Base-by-base conservation (phyloP, 2,113 vertebrate genomes). In the Anser brachyrhynchus region DNA sequence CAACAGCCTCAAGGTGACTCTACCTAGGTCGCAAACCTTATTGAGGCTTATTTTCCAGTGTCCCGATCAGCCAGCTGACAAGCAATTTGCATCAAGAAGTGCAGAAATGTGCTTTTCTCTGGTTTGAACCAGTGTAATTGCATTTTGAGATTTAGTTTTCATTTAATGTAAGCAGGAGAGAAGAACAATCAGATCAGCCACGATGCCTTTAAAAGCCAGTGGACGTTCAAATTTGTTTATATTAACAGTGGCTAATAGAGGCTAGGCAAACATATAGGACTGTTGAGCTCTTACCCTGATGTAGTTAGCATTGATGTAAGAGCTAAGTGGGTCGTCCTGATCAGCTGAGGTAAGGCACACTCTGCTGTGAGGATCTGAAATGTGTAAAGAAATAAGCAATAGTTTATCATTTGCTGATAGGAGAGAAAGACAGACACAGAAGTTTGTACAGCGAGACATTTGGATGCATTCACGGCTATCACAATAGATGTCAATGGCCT, bases 221-320 rank as follows among this genome's bases (percentile, higher is more conserved):
- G 64, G 35, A 51, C 37, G n/a, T 12, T 93, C n/a, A 69, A 33
- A 84, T 85, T 58, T 72, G 37, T 86, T 92, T 70, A 65, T 39
- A 41, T 57, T 43, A 83, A 37, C 6, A 43, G 70, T 37, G 15
- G 44, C 81, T 74, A 79, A 77, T 1, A 55, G 28, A 82, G 35
- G 54, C 70, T 33, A n/a, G 49, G 55, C 73, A 91, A 62, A 88
- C 46, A 69, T 26, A 25, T 2, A 8, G n/a, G 49, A 65, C 58
- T 80, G 20, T 55, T 13, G 61, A 78, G 76, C 64, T 95, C 99
- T 91, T 97, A 99, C 99, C 98, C 98, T 98, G 94, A 99, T 99
- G 97, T 99, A 99, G 98, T 99, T 99, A 93, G 98, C 99, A 35
- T 99, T 99, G 96, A 99, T 99, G 96, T 99, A 99, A 89, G 99